Base-by-base conservation (phyloP, 30 jellyfish, hydroid and myxozoan genomes). In the Cassiopea andromeda region DNA sequence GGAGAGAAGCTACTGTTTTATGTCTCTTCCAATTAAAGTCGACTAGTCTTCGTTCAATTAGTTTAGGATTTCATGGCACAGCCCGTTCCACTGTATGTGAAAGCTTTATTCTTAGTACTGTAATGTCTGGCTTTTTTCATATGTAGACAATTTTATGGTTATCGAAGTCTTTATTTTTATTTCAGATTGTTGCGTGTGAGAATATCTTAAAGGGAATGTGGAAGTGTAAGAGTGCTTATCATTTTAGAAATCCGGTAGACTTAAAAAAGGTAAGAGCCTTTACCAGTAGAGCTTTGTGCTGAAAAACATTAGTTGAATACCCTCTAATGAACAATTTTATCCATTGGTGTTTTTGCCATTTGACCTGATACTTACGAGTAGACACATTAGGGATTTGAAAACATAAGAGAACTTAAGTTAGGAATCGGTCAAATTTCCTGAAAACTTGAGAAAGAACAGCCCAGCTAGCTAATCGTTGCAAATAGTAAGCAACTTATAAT, bases 131-230 rank as follows among this genome's bases (percentile, higher is more conserved):
- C 38, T 27, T 27, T 27, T 27, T 27, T 27, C 38, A 27, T 27
- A 6, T 54, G 10, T 54, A 3, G 64, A 6, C 12, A 6, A 54
- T 6, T 54, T 54, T 6, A 10, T 54, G 12, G 64, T 54, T 3
- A 3, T 54, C 12, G 64, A 54, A 54, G 64, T 54, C 10, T 3
- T 10, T 54, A 54, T 54, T 54, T 3, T 54, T 54, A 5, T 80
- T 46, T 27, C 78, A 95, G 99, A 77, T 91, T 61, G 90, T 80
- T 69, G 99, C 99, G 44, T 95, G 99, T 54, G 95, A 88, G 66
- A 89, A 91, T 58, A 91, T 95, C 15, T 75, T 95, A 17, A 73
- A 74, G 48, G 98, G 93, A n/a, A 71, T 95, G 88, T 75, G 94
- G 90, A 88, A 78, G 61, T 57, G 91, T 70, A 82, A 91, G 67